A percentile compares a stretch with the other conserved stretches of the same genome.
Conservation (phyloP, 2,888 invertebrate species). For the Pegoplata infirma region DNA sequence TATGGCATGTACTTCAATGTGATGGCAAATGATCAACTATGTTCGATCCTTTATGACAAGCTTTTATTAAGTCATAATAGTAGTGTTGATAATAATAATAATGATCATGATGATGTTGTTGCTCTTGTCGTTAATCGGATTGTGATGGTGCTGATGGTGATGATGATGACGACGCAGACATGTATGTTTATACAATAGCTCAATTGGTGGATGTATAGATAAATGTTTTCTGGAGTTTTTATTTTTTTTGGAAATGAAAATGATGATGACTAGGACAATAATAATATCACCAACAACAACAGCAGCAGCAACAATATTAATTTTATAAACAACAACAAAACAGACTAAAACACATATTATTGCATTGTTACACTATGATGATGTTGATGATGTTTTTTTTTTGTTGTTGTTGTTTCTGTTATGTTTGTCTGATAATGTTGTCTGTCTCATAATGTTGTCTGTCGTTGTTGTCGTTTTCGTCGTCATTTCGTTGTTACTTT, state of each 20-base stretch:
- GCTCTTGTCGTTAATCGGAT: not conserved
- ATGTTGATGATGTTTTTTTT: not conserved
- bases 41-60: conserved; percentile 61
- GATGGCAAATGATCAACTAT: conserved; percentile 55
- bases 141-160: conserved; percentile 8
- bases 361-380: conserved; percentile 1
- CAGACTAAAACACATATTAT: conserved; percentile 12
- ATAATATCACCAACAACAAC: conserved; percentile 25
- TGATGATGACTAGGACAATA: conserved; percentile 45
- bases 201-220: conserved; percentile 27
- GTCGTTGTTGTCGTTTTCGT: not conserved
- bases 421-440: not conserved
- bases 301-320: conserved; percentile 7
- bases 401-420: not conserved
- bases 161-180: conserved; percentile 52
- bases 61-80: conserved; percentile 63
- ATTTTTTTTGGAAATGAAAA: not conserved
- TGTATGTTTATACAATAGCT: conserved; percentile 29
- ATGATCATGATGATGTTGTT: conserved; percentile 26
- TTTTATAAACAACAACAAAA: not conserved
- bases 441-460: no score
- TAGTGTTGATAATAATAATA: conserved; percentile 57
- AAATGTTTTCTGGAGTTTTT: not conserved
- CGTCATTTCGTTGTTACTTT: not conserved
- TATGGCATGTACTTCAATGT: not conserved